Conservation (phyloP, 2,113 vertebrate genomes). For the Vidua chalybeata region DNA sequence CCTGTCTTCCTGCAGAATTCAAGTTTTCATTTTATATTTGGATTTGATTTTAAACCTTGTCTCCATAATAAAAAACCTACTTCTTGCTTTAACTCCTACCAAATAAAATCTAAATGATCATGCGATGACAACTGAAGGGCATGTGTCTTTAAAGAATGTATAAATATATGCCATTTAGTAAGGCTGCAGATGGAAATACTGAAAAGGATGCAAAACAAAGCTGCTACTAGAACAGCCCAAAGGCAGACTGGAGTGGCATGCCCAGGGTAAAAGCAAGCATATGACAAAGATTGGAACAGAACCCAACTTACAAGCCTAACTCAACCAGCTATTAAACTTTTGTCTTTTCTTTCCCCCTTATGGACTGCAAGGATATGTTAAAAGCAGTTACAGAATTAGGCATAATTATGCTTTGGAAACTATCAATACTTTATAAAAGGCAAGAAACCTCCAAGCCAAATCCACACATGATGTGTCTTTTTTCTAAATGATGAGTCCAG, state of each 20-base stretch:
- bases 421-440: not conserved
- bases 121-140: not conserved
- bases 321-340: not conserved
- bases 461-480: not conserved
- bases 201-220: not conserved
- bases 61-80: not conserved
- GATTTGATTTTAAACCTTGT: not conserved
- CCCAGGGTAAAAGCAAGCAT: not conserved
- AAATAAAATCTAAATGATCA: not conserved
- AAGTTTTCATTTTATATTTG: not conserved
- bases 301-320: not conserved
- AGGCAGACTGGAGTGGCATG: not conserved
- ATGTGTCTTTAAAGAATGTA: not conserved
- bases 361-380: not conserved
- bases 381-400: not conserved
- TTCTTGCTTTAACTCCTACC: not conserved
- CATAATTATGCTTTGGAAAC: not conserved
- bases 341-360: not conserved
- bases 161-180: not conserved
- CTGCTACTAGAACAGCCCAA: not conserved
- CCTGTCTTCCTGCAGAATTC: not conserved
- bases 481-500: not conserved
- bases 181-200: not conserved
- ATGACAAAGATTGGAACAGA: not conserved
- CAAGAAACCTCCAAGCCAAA: not conserved